Evolutionary conservation across 1,140 invertebrate genomes (phyloP).

Genomic region (Diachasma alloeum): DNA sequence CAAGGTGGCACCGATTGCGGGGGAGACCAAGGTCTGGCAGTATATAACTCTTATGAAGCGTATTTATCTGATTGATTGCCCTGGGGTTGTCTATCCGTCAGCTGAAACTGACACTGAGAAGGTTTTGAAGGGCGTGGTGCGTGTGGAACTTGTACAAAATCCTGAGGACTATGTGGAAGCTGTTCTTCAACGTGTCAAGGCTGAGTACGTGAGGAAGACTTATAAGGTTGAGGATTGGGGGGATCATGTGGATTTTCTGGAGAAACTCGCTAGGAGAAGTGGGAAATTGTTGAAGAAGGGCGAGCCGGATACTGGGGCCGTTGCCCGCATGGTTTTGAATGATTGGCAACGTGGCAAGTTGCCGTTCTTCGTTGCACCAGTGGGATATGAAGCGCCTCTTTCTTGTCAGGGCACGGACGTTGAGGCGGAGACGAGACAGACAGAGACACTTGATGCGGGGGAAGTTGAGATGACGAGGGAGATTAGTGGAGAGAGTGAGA

Average conservation of each 20-base stretch:
- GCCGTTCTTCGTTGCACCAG: conserved; percentile 91
- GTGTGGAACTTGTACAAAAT: conserved; percentile 92
- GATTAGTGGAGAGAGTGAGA: conserved; percentile 46
- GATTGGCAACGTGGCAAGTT: conserved; percentile 98
- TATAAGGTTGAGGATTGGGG: conserved; percentile 88
- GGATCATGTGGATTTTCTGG: conserved; percentile 88
- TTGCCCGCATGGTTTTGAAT: conserved; percentile 96
- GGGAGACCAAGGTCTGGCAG: conserved; percentile 99
- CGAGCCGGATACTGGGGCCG: conserved; percentile 89
- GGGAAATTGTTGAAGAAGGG: conserved; percentile 96
- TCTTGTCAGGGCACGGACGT: conserved; percentile 45
- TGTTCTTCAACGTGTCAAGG: conserved; percentile 87
- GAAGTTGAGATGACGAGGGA: conserved; percentile 28
- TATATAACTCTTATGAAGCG: conserved; percentile 98
- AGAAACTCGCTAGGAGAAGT: conserved; percentile 84
- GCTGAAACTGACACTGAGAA: conserved; percentile 93
- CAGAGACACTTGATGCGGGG: background rate
- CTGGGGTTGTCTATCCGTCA: conserved; percentile 96
- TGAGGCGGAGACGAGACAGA: conserved; percentile 31
- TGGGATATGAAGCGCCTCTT: conserved; percentile 75
- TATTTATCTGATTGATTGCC: conserved; percentile 99
- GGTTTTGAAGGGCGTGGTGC: conserved; percentile 94
- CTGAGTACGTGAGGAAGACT: conserved; percentile 90
- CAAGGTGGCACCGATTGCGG: conserved; percentile 98
- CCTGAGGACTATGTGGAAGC: conserved; percentile 94